A percentile compares a stretch with the other conserved stretches of the same genome.
These are phyloP conservation scores for Callimorpha dominula DNA, from an alignment of 2,888 invertebrate species.

Conservation along the genomic window DNA sequence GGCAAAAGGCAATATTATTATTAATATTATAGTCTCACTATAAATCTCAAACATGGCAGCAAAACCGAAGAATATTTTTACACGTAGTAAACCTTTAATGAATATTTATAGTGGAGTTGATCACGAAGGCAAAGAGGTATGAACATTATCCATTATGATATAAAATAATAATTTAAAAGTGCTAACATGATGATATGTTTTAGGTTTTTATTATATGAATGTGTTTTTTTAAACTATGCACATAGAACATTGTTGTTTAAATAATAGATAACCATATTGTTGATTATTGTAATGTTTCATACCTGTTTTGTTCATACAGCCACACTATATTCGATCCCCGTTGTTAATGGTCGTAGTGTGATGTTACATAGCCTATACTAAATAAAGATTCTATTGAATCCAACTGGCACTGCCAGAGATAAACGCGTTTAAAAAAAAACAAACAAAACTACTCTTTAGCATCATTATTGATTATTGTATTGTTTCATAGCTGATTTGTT, in stretches of 20 bases:
- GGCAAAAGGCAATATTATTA: not conserved
- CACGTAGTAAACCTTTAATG: constrained; percentile 79
- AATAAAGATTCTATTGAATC: no score
- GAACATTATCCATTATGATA: not conserved
- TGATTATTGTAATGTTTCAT: not conserved
- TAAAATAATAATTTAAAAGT: not conserved
- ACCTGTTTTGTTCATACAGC: not conserved
- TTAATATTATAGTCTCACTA: not conserved
- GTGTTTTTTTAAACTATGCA: not conserved
- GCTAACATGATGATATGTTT: not conserved
- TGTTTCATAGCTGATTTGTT: not conserved
- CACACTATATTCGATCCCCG: no score
- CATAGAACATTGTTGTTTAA: not conserved
- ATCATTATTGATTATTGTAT: not conserved
- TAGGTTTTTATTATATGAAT: no score
- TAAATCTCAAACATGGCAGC: constrained; percentile 65
- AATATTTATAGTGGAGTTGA: constrained; percentile 81
- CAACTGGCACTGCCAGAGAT: no score
- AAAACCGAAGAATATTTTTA: constrained; percentile 81
- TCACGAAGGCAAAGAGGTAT: constrained; percentile 82
- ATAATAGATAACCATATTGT: not conserved
- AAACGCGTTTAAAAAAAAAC: no score
- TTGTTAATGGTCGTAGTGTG: no score
- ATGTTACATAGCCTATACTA: no score
- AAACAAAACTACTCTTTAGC: no score